A percentile compares a stretch with the other conserved stretches of the same genome.
Conservation (phyloP, 2,888 invertebrate species). For the Vesta saturnalis region DNA sequence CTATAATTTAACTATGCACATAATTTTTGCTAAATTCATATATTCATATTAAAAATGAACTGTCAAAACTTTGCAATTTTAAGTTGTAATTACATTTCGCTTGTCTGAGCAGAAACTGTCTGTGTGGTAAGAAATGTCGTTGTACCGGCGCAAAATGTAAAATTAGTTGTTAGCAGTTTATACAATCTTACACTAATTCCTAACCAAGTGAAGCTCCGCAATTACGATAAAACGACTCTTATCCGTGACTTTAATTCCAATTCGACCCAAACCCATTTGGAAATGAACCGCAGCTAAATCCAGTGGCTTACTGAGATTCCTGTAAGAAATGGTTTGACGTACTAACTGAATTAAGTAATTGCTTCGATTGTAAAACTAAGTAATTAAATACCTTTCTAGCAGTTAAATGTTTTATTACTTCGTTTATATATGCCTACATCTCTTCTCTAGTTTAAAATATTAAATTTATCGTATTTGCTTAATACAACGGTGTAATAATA, state of each 20-base stretch:
- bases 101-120: slow-evolving; percentile 7
- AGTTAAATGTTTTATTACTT: slow-evolving; percentile 8
- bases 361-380: slow-evolving; percentile 30
- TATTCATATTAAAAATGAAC: neutral
- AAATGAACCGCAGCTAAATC: slow-evolving; percentile 44
- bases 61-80: neutral
- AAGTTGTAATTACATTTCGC: slow-evolving; percentile 12
- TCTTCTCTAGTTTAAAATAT: neutral
- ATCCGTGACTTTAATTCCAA: slow-evolving; percentile 42
- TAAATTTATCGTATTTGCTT: too few species aligned
- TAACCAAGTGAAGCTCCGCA: slow-evolving; percentile 25
- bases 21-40: neutral
- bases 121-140: neutral
- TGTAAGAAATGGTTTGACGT: slow-evolving; percentile 37
- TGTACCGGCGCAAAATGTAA: slow-evolving; percentile 20
- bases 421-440: neutral
- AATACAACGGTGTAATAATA: too few species aligned
- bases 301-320: slow-evolving; percentile 30
- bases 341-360: slow-evolving; percentile 40
- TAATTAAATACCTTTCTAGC: slow-evolving; percentile 11
- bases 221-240: slow-evolving; percentile 45
- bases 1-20: neutral
- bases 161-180: slow-evolving; percentile 34
- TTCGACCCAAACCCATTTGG: slow-evolving; percentile 41
- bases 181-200: slow-evolving; percentile 31